Base-by-base conservation (phyloP, 2,888 invertebrate species). In the Phaedon cochleariae region DNA sequence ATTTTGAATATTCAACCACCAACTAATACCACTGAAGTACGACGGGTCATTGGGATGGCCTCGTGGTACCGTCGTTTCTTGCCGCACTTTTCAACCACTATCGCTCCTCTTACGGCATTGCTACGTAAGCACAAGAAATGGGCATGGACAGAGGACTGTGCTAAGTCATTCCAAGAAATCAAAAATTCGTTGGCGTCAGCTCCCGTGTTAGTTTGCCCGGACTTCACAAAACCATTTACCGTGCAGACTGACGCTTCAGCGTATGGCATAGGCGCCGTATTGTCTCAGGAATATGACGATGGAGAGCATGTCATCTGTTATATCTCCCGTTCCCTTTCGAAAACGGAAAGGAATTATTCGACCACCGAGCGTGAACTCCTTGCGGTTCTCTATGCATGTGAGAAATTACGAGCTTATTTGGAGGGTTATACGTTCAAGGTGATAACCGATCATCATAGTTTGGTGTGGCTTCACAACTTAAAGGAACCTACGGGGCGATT, bases 171-270 rank as follows among this genome's bases (percentile, higher is more conserved):
- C 45, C 37, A 29, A 2, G n/a, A 6, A 3, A 26, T 73, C 10
- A 73, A 70, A 41, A 54, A 45, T n/a, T 41, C 41, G 0, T 22
- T 68, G 12, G 22, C 51, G 5, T 34, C 37, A 6, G 64, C 71
- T 1, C 71, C 69, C 1, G 53, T 71, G 10, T 18, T 73, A 9
- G 34, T 60, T n/a, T 71, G 63, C 51, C 65, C 70, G 2, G 59
- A 71, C 52, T 69, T 63, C 45, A 20, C 51, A 0, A 18, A 15
- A 41, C 62, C 67, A 1, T 74, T 74, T 65, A 59, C 52, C 1
- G 31, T 74, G 9, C 72, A 73, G 34, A 68, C 70, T 5, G 74
- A 73, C 55, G 72, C 71, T 1, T 59, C 59, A 15, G 49, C 29
- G 6, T 67, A 45, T 41, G 73, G 67, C 10, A 17, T 73, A 1